Evolutionary conservation across 2,888 invertebrate genomes (phyloP).

Genomic region (Notocelia uddmanniana): DNA sequence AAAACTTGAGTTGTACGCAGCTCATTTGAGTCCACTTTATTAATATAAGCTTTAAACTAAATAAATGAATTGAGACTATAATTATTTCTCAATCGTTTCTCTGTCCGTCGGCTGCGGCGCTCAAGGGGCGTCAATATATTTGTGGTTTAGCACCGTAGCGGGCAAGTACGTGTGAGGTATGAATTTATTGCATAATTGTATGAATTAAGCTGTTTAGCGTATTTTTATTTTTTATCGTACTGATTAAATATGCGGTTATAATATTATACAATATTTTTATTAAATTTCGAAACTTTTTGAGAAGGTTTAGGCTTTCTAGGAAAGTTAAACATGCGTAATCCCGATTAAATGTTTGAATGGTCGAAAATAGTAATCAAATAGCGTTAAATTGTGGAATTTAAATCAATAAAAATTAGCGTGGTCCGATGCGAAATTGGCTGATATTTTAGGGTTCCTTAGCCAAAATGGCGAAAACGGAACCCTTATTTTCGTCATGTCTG

Average conservation of each 20-base stretch:
- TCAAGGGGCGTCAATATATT: conserved; percentile 23
- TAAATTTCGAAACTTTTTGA: too few relatives aligned
- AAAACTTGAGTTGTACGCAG: neutral
- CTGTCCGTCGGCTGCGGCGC: conserved; percentile 20
- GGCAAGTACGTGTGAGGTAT: conserved; percentile 67
- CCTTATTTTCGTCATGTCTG: too few relatives aligned
- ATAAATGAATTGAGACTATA: conserved; percentile 30
- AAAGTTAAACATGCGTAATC: too few relatives aligned
- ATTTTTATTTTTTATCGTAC: conserved; percentile 5
- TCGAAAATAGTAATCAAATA: too few relatives aligned
- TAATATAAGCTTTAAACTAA: conserved; percentile 23
- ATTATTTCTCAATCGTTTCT: conserved; percentile 22
- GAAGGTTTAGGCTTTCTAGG: too few relatives aligned
- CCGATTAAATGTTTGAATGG: too few relatives aligned
- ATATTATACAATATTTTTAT: neutral
- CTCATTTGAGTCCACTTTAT: conserved; percentile 7
- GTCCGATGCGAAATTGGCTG: too few relatives aligned
- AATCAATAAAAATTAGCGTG: too few relatives aligned
- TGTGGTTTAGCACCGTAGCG: conserved; percentile 61
- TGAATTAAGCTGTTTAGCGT: conserved; percentile 39
- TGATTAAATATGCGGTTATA: conserved; percentile 1
- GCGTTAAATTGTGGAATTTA: too few relatives aligned
- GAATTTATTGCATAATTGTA: conserved; percentile 55
- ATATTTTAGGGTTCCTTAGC: too few relatives aligned
- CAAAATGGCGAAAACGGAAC: too few relatives aligned